Conservation (phyloP, 2,888 invertebrate genomes). For the Cerastoderma edule region DNA sequence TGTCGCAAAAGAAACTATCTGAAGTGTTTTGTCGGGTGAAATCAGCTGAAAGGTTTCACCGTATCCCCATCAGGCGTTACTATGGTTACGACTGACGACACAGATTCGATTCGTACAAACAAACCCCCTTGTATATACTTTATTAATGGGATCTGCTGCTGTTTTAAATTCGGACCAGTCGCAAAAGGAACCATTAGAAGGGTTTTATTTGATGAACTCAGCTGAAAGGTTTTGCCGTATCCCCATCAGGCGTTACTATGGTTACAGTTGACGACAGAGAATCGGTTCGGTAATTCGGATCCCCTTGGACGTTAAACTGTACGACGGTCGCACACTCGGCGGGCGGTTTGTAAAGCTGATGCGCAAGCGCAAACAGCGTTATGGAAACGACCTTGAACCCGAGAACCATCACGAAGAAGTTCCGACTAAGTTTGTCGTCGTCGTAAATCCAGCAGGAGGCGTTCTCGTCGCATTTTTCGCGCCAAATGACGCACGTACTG, state of each 20-base stretch:
- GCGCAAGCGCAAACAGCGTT: constrained; percentile 87
- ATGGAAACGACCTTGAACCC: constrained; percentile 54
- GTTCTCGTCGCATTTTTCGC: constrained; percentile 86
- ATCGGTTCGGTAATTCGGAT: not conserved
- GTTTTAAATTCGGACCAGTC: not conserved
- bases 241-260: constrained; percentile 23
- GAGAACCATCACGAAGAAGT: constrained; percentile 53
- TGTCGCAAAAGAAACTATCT: too few species aligned
- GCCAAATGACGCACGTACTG: constrained; percentile 88
- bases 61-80: constrained; percentile 9
- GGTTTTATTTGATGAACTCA: not conserved
- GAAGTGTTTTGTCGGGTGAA: too few species aligned
- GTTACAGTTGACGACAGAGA: constrained; percentile 31
- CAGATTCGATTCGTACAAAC: not conserved
- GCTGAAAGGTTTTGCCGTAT: constrained; percentile 7
- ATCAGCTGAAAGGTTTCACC: too few species aligned
- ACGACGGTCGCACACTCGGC: constrained; percentile 38
- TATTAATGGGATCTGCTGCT: too few species aligned
- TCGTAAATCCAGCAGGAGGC: constrained; percentile 89
- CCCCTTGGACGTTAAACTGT: constrained; percentile 30
- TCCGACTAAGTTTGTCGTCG: constrained; percentile 85
- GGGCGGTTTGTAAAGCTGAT: constrained; percentile 85
- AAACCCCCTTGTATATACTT: not conserved
- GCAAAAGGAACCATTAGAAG: not conserved
- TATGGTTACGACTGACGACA: constrained; percentile 21